Conservation (phyloP, 2,797 vertebrate genomes). For the Tokudaia muenninki region DNA sequence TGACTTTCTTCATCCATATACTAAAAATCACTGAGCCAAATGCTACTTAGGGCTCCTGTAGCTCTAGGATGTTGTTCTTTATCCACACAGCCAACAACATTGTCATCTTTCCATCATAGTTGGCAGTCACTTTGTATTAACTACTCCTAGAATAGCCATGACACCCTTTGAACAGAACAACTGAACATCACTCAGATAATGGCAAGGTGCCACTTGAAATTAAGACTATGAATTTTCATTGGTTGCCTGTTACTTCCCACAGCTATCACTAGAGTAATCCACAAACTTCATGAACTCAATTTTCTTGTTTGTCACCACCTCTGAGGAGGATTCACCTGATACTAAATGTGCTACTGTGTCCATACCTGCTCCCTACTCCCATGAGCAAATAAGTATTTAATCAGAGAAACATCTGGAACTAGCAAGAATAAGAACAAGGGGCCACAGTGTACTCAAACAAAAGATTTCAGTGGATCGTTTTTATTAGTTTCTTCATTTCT, state of each 20-base stretch:
- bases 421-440: neutral
- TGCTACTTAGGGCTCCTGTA: neutral
- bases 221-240: neutral
- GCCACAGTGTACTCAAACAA: conserved; percentile 24
- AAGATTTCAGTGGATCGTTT: neutral
- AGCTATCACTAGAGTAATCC: neutral
- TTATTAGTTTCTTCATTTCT: conserved; percentile 23
- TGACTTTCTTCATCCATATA: conserved; percentile 12
- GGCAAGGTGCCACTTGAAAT: neutral
- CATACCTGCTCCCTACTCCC: neutral
- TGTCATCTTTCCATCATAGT: neutral
- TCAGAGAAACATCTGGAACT: conserved; percentile 36
- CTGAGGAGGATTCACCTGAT: neutral
- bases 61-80: neutral
- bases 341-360: neutral
- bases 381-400: neutral
- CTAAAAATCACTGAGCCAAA: neutral
- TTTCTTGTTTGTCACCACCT: neutral
- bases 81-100: neutral
- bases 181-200: neutral
- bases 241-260: neutral
- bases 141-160: neutral
- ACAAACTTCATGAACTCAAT: neutral
- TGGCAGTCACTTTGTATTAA: neutral
- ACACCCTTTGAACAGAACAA: neutral